Percentiles rank a stretch among this genome's conserved stretches.
phyloP scores from a whole-genome alignment of 1,140 invertebrate species.

The Zaprionus taronus region DNA sequence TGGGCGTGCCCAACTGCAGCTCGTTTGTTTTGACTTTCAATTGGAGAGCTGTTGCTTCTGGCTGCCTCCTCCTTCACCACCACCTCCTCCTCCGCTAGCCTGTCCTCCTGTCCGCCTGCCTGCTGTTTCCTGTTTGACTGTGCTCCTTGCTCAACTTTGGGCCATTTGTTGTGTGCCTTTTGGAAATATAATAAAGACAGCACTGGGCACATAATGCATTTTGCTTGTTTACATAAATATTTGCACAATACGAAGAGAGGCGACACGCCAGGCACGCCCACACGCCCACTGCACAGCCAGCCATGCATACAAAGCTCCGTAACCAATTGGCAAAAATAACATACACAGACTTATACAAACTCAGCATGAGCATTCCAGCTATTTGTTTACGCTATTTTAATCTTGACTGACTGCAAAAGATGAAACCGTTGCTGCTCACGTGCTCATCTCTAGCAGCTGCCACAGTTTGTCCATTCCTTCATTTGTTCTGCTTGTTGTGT shows the following conservation, averaged over 20 bases:
- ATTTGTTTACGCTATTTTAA: slow-evolving; percentile 2
- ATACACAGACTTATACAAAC: not conserved
- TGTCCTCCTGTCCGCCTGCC: slow-evolving; percentile 7
- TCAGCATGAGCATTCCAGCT: not conserved
- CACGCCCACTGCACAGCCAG: not conserved
- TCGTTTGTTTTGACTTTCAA: slow-evolving; percentile 58
- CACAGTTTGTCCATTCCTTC: slow-evolving; percentile 16
- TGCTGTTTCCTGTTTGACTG: slow-evolving; percentile 13
- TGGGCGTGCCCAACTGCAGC: slow-evolving; percentile 39
- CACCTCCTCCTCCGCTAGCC: not conserved
- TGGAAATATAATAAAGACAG: slow-evolving; percentile 56
- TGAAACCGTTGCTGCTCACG: slow-evolving; percentile 7
- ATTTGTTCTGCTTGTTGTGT: slow-evolving; percentile 8
- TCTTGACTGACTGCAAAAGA: not conserved
- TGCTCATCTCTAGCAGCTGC: slow-evolving; percentile 31
- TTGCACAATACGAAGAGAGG: slow-evolving; percentile 38
- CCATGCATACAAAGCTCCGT: not conserved
- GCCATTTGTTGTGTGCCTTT: slow-evolving; percentile 52
- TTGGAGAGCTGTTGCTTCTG: slow-evolving; percentile 56
- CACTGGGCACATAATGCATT: slow-evolving; percentile 55
- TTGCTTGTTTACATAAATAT: slow-evolving; percentile 59
- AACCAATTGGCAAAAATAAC: slow-evolving; percentile 10
- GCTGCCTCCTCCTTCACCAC: slow-evolving; percentile 9
- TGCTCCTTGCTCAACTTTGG: slow-evolving; percentile 37
- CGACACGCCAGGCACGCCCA: slow-evolving; percentile 4